Percentiles rank a stretch among this genome's conserved stretches.
Conservation (phyloP, 2,888 invertebrate species). For the Didymodactylos carnosus region DNA sequence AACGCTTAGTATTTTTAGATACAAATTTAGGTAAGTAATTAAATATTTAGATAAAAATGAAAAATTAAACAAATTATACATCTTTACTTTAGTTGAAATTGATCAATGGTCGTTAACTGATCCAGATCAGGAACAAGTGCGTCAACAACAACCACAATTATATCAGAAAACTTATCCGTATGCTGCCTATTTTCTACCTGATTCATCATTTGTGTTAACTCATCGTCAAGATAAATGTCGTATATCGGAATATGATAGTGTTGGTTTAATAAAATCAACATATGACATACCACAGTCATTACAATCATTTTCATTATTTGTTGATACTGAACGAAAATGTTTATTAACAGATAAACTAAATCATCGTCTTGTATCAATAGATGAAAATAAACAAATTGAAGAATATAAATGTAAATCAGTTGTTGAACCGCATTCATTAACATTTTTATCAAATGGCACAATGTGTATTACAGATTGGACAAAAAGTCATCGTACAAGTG, state of each 20-base stretch:
- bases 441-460: neutral
- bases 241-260: neutral
- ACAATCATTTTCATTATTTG: neutral
- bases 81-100: too few relatives aligned
- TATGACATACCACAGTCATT: neutral
- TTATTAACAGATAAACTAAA: neutral
- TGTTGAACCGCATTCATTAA: neutral
- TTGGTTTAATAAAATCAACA: neutral
- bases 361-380: neutral
- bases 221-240: conserved; percentile 1
- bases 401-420: neutral
- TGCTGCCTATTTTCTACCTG: neutral
- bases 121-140: neutral
- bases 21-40: too few relatives aligned
- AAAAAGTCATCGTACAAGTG: neutral
- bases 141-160: neutral
- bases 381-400: neutral
- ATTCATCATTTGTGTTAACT: neutral
- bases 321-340: neutral
- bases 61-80: too few relatives aligned
- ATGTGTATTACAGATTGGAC: neutral
- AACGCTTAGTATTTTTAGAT: neutral
- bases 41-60: too few relatives aligned
- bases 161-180: neutral
- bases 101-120: neutral